A percentile compares a stretch with the other conserved stretches of the same genome.
phyloP scores from a whole-genome alignment of 2,113 vertebrate species.

The Caloenas nicobarica region DNA sequence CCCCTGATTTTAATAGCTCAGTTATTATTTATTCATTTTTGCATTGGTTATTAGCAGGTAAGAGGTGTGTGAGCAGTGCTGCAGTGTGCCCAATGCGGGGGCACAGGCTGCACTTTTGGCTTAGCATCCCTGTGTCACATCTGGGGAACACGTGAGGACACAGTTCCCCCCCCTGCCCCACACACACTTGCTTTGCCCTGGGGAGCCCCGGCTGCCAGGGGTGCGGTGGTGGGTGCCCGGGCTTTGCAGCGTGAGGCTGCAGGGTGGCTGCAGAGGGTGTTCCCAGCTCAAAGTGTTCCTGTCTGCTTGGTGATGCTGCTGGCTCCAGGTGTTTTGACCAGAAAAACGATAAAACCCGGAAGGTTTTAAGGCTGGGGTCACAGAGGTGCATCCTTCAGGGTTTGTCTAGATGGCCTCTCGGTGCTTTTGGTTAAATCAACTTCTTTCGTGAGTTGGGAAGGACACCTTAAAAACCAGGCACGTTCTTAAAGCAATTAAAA shows the following conservation, averaged over 20 bases:
- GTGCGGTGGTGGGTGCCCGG: neutral
- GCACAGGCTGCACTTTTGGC: neutral
- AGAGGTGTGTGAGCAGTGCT: neutral
- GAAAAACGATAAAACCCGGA: neutral
- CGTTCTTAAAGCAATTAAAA: neutral
- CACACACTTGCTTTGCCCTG: too few relatives aligned
- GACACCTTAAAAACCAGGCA: neutral
- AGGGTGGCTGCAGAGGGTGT: neutral
- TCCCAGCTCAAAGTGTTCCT: accelerated
- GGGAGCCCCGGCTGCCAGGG: neutral
- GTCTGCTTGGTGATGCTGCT: neutral
- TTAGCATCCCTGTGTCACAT: accelerated
- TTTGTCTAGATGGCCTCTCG: neutral
- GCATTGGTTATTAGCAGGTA: neutral
- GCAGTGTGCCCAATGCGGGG: accelerated
- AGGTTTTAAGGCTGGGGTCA: neutral
- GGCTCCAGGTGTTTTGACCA: neutral
- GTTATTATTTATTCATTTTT: neutral
- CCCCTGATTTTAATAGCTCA: neutral
- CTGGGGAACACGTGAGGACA: neutral
- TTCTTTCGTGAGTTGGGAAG: neutral
- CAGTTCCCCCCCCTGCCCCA: accelerated
- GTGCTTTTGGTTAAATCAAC: neutral
- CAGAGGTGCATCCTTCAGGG: neutral
- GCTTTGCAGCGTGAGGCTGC: accelerated